Evolutionary conservation across 2,113 vertebrate species (phyloP).

Genomic region (Gasterosteus aculeatus): DNA sequence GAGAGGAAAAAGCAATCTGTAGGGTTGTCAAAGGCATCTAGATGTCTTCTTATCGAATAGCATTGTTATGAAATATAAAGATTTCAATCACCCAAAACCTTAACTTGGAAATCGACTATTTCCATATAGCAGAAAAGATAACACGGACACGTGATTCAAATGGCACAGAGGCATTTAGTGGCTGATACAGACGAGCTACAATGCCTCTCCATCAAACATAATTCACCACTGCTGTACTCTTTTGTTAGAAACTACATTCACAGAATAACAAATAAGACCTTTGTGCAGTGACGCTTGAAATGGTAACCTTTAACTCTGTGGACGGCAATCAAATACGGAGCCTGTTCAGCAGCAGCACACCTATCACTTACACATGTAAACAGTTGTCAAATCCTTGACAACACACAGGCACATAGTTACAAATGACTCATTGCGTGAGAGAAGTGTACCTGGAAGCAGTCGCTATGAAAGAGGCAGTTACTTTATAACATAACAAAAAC

Average conservation of each 20-base stretch:
- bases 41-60: conserved; percentile 16
- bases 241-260: conserved; percentile 67
- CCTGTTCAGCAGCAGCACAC: conserved; percentile 52
- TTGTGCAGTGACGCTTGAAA: conserved; percentile 74
- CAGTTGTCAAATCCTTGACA: conserved; percentile 71
- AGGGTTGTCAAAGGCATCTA: conserved; percentile 12
- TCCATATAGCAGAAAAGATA: conserved; percentile 51
- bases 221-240: conserved; percentile 54
- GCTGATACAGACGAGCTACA: conserved; percentile 54
- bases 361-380: conserved; percentile 75
- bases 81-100: conserved; percentile 45
- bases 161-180: conserved; percentile 41
- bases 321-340: conserved; percentile 61
- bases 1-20: background rate
- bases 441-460: conserved; percentile 25
- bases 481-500: conserved; percentile 24
- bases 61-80: conserved; percentile 29
- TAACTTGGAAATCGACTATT: conserved; percentile 54
- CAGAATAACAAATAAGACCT: conserved; percentile 70
- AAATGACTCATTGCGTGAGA: conserved; percentile 44
- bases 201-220: conserved; percentile 67
- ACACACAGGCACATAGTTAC: conserved; percentile 37
- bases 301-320: conserved; percentile 76
- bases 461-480: conserved; percentile 46
- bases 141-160: conserved; percentile 46